Conservation (phyloP, 2,888 invertebrate genomes). For the Operophtera brumata region DNA sequence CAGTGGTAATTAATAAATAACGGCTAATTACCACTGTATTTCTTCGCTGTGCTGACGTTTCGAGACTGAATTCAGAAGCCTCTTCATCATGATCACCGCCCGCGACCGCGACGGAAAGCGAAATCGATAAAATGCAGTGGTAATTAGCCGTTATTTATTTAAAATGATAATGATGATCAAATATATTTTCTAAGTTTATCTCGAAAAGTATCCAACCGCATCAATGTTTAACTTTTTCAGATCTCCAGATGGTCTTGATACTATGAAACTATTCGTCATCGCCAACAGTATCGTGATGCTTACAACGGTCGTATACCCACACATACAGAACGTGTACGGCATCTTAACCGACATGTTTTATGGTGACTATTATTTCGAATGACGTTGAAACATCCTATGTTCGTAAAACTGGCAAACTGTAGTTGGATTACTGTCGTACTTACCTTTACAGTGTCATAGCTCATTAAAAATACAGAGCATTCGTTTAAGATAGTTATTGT, state of each 20-base stretch:
- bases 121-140: no score
- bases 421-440: neutral
- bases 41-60: no score
- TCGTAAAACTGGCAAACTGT: neutral
- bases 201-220: neutral
- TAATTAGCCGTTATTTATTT: no score
- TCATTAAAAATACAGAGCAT: neutral
- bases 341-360: slow-evolving; percentile 77
- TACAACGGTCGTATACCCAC: slow-evolving; percentile 87
- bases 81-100: no score
- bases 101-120: no score
- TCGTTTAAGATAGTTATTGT: neutral
- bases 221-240: slow-evolving; percentile 39
- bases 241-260: slow-evolving; percentile 84
- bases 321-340: slow-evolving; percentile 81
- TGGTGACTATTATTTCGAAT: slow-evolving; percentile 49
- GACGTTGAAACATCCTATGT: slow-evolving; percentile 1
- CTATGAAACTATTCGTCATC: slow-evolving; percentile 90
- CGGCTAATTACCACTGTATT: no score
- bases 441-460: neutral
- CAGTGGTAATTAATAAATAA: no score
- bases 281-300: slow-evolving; percentile 87
- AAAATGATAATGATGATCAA: no score
- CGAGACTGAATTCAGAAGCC: no score
- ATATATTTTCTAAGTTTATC: no score